phyloP scores from a whole-genome alignment of 2,113 vertebrate genomes.

The Daubentonia madagascariensis region DNA sequence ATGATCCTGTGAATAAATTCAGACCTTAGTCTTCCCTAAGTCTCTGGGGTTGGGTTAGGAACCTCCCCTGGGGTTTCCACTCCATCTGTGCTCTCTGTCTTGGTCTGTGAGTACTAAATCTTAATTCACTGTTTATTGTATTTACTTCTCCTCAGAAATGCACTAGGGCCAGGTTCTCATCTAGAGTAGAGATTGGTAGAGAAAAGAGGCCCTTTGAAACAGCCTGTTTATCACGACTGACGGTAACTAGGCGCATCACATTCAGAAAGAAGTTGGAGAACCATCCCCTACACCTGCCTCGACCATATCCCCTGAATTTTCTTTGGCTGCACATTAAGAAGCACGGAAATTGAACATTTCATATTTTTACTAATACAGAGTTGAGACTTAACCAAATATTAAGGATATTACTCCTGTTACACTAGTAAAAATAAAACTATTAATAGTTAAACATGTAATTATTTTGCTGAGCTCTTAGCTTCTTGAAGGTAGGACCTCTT shows the following conservation, averaged over 20 bases:
- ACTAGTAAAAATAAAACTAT: background rate
- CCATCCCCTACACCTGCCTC: accelerated
- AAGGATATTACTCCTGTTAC: background rate
- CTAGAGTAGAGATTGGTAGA: background rate
- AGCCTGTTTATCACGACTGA: background rate
- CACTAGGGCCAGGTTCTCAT: background rate
- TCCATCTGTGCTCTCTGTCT: background rate
- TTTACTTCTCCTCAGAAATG: background rate
- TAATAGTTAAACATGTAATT: background rate
- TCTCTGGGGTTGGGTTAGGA: background rate
- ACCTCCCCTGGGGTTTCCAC: background rate
- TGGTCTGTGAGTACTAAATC: background rate
- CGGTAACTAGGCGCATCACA: background rate
- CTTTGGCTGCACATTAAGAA: background rate
- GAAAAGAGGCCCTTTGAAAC: background rate
- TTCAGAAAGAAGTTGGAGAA: background rate
- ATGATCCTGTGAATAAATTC: background rate
- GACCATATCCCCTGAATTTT: background rate
- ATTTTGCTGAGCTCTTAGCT: background rate
- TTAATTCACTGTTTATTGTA: background rate
- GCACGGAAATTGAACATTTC: background rate
- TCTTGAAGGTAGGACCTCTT: background rate
- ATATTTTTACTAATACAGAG: background rate
- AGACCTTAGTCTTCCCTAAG: background rate
- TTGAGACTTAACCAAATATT: background rate